Evolutionary conservation across 2,888 invertebrate species (phyloP).

Genomic region (Nephrotoma flavescens): DNA sequence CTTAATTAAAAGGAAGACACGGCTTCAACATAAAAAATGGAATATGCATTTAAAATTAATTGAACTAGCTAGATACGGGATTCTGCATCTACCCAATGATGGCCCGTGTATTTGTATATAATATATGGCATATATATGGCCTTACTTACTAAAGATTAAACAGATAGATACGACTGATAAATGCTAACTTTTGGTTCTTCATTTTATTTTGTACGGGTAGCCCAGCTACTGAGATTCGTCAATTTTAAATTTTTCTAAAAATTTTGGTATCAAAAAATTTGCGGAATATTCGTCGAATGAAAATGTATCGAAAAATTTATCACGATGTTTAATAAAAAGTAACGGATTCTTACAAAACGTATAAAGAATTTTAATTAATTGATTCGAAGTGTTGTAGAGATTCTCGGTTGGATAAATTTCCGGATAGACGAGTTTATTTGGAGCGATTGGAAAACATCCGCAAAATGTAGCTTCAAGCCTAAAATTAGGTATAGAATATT

Average conservation of each 20-base stretch:
- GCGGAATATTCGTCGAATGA: conserved; percentile 31
- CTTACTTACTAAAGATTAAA: neutral
- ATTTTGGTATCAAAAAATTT: conserved; percentile 29
- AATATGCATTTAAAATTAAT: neutral
- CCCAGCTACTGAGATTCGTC: neutral
- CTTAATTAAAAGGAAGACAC: neutral
- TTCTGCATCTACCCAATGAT: neutral
- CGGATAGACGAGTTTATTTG: conserved; percentile 52
- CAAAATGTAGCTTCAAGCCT: conserved; percentile 54
- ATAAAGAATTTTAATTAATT: conserved; percentile 39
- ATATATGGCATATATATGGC: neutral
- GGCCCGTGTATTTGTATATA: neutral
- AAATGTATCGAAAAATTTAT: conserved; percentile 27
- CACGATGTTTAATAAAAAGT: conserved; percentile 25
- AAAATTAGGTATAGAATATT: conserved; percentile 15
- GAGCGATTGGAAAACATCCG: conserved; percentile 56
- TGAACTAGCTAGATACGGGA: neutral
- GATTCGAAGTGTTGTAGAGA: conserved; percentile 41
- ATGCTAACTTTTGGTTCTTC: neutral
- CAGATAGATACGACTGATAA: neutral
- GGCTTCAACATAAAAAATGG: neutral
- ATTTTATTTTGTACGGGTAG: neutral
- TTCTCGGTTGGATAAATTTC: conserved; percentile 51
- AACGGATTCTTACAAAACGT: conserved; percentile 36
- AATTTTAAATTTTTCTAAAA: conserved; percentile 24